phyloP scores from a whole-genome alignment of 2,797 vertebrate species.

The Spheniscus humboldti region DNA sequence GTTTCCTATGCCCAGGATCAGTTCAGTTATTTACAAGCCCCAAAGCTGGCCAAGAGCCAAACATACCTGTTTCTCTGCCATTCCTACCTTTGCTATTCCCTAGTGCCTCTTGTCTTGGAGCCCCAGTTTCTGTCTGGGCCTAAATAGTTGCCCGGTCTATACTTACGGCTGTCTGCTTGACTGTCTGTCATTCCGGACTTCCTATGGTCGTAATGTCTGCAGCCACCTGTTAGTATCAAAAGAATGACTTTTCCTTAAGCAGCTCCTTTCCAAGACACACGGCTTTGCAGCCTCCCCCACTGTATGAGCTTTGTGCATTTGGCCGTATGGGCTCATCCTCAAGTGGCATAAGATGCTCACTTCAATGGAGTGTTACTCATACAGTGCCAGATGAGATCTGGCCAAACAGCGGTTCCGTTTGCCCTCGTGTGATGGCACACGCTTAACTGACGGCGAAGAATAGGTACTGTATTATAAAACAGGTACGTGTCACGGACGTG shows the following conservation, averaged over 20 bases:
- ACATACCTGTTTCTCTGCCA: neutral
- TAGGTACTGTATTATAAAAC: accelerated
- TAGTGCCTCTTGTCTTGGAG: neutral
- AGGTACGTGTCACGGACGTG: accelerated
- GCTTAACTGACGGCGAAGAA: neutral
- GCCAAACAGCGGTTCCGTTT: neutral
- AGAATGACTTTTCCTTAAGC: neutral
- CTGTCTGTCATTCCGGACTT: neutral
- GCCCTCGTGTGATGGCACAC: neutral
- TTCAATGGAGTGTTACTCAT: accelerated
- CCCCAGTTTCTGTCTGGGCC: neutral
- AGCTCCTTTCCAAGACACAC: neutral
- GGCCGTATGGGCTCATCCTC: neutral
- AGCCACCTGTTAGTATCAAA: neutral
- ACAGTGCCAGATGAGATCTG: neutral
- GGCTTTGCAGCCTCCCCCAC: neutral
- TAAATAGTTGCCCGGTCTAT: neutral
- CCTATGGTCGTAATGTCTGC: accelerated
- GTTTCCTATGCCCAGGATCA: neutral
- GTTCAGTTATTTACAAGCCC: neutral
- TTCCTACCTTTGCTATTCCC: neutral
- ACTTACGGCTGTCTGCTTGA: neutral
- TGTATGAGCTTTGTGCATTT: neutral
- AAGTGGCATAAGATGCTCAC: neutral
- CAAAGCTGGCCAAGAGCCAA: neutral